phyloP scores from a whole-genome alignment of 1,140 invertebrate species.

The Cyphomyrmex costatus region DNA sequence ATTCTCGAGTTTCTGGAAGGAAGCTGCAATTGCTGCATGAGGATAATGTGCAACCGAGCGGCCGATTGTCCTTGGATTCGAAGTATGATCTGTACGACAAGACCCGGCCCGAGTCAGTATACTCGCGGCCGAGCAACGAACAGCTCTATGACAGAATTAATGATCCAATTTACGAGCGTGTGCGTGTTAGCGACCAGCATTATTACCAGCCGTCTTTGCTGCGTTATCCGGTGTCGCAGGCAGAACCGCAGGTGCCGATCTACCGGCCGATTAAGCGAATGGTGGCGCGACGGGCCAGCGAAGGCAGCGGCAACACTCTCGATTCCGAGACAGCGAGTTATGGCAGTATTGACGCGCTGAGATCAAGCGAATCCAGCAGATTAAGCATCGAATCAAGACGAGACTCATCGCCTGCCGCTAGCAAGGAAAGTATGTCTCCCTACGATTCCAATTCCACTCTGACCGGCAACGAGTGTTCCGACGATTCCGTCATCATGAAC shows the following conservation, averaged over 20 bases:
- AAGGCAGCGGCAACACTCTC: conserved; percentile 84
- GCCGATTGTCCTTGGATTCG: conserved; percentile 56
- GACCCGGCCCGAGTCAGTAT: conserved; percentile 73
- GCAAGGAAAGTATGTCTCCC: conserved; percentile 89
- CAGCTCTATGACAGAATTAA: conserved; percentile 85
- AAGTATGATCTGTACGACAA: conserved; percentile 79
- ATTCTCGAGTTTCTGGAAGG: conserved; percentile 3
- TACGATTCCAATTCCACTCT: conserved; percentile 90
- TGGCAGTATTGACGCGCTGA: conserved; percentile 81
- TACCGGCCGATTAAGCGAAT: conserved; percentile 83
- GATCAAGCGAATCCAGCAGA: conserved; percentile 80
- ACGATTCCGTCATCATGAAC: conserved; percentile 90
- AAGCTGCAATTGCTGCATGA: conserved; percentile 55
- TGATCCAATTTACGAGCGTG: conserved; percentile 83
- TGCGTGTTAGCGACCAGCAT: conserved; percentile 75
- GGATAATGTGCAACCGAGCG: neutral
- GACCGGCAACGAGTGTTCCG: conserved; percentile 88
- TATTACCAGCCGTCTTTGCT: conserved; percentile 39
- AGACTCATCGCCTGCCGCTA: conserved; percentile 88
- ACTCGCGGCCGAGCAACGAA: conserved; percentile 80
- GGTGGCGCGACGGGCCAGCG: conserved; percentile 85
- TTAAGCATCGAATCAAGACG: conserved; percentile 86
- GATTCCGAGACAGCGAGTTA: conserved; percentile 81
- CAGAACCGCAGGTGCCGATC: conserved; percentile 87
- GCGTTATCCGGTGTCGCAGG: conserved; percentile 82